Evolutionary conservation across 2,113 vertebrate genomes (phyloP), one percentile per base, ranked within the genome.

Genomic region (Dendropsophus ebraccatus): DNA sequence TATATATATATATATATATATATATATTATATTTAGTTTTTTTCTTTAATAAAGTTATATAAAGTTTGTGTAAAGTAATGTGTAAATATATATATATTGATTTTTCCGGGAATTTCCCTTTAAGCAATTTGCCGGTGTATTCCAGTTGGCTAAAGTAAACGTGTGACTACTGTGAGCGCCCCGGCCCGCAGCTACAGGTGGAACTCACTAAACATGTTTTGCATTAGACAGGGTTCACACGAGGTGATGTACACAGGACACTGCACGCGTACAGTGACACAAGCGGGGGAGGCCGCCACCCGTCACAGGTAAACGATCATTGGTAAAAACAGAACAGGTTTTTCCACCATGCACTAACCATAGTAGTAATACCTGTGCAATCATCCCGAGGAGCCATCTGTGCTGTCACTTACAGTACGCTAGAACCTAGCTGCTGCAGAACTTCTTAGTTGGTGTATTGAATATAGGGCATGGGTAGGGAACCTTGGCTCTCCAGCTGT

Each of bases 191-290:
- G 56, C 35, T 28, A 12, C 11, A 28, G 23, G 56, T 25, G n/a
- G 56, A 65, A 62, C 58, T 47, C 37, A 65, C 56, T 28, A 47
- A 81, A 81, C 78, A 65, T 21, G 78, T 81, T 81, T 81, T 81
- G 32, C 41, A 62, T 47, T 9, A 35, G 8, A n/a, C 14, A 21
- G 12, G 78, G 78, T 65, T 81, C 78, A 81, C 0, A 28, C 56
- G 25, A 81, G 78, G 78, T 81, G 78, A 80, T 10, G 13, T n/a
- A 25, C 32, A 80, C 23, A 45, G 77, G 9, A 65, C 75, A 35
- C 13, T 76, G 75, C 30, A 23, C 16, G 4, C 19, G 8, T 9
- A 25, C 8, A 3, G 49, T 19, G 45, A 76, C 72, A 23, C 17
- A 5, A 73, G 10, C 7, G n/a, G 13, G 70, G 23, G 41, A 17